Base-by-base conservation (phyloP, 2,797 vertebrate species). In the Parauchenoglanis ngamensis region DNA sequence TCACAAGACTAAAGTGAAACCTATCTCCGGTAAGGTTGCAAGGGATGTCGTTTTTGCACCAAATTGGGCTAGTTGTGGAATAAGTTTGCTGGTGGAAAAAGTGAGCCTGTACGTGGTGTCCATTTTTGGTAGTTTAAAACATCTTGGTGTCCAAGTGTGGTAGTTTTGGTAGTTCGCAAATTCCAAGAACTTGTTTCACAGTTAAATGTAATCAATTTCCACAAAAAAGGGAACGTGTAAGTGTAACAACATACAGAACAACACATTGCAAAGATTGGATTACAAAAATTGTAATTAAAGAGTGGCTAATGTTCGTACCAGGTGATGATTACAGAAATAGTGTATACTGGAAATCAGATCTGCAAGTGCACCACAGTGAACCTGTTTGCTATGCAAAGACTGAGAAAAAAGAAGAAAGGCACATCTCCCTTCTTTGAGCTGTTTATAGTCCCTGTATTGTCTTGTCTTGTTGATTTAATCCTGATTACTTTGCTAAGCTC, bases 401-500 rank as follows among this genome's bases (percentile, higher is more conserved):
- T 57, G 7, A 28, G 19, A 79, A 57, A 54, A 52, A 44, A 61
- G 15, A 28, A 49, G 23, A 46, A 81, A 13, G 6, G 23, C 1
- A 1, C 56, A 59, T 40, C 31, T 40, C 49, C 56, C 1, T 23
- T 44, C 44, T 67, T 68, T 35, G 17, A 83, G 81, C 81, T 68
- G 10, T 52, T 67, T 21, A 31, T 49, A 68, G n/a, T 35, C n/a
- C 10, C 46, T 54, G 46, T 21, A 68, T 68, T 68, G 46, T 83
- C n/a, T 83, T 68, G n/a, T 83, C 80, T 49, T 31, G n/a, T 21
- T 23, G 6, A 15, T 83, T 68, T 68, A 68, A 83, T 68, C 81
- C 81, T 83, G n/a, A 68, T 83, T 68, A 83, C 17, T 13, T 68
- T 35, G 8, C 63, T 68, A 84, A 73, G n/a, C 81, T 83, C 81